These are phyloP conservation scores for Philopotamus ludificatus DNA, from an alignment of 1,140 invertebrate species.

Conservation along the genomic window DNA sequence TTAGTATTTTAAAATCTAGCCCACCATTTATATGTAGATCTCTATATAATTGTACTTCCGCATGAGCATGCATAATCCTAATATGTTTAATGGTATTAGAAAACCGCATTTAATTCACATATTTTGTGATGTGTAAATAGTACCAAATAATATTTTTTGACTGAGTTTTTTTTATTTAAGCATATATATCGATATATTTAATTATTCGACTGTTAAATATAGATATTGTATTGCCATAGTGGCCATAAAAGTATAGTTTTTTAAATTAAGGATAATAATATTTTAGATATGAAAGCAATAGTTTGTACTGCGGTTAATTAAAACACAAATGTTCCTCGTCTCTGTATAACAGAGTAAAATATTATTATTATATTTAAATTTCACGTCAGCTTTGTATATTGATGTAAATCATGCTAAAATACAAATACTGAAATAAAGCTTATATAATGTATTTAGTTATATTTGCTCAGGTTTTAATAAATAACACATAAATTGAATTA, in stretches of 20 bases:
- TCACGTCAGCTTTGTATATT: slow-evolving; percentile 11
- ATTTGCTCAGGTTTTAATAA: slow-evolving; percentile 19
- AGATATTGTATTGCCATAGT: slow-evolving; percentile 22
- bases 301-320: slow-evolving; percentile 10
- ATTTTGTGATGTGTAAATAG: slow-evolving; percentile 8
- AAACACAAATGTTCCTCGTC: slow-evolving; percentile 41
- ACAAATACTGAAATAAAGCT: slow-evolving; percentile 15
- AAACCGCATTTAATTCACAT: neutral
- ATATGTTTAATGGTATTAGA: neutral
- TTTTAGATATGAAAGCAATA: slow-evolving; percentile 26
- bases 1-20: slow-evolving; percentile 48
- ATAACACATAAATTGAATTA: no score
- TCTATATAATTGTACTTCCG: slow-evolving; percentile 29
- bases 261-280: slow-evolving; percentile 28
- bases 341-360: slow-evolving; percentile 41
- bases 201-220: slow-evolving; percentile 33
- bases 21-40: neutral
- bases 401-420: slow-evolving; percentile 14
- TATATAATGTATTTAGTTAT: slow-evolving; percentile 28
- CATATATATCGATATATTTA: slow-evolving; percentile 31
- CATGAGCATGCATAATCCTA: slow-evolving; percentile 3
- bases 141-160: slow-evolving; percentile 43
- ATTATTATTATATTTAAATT: slow-evolving; percentile 14
- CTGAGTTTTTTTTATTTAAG: slow-evolving; percentile 38
- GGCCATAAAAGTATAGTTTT: slow-evolving; percentile 34